Base-by-base conservation (phyloP, 2,888 invertebrate genomes). In the Uropetala carovei region DNA sequence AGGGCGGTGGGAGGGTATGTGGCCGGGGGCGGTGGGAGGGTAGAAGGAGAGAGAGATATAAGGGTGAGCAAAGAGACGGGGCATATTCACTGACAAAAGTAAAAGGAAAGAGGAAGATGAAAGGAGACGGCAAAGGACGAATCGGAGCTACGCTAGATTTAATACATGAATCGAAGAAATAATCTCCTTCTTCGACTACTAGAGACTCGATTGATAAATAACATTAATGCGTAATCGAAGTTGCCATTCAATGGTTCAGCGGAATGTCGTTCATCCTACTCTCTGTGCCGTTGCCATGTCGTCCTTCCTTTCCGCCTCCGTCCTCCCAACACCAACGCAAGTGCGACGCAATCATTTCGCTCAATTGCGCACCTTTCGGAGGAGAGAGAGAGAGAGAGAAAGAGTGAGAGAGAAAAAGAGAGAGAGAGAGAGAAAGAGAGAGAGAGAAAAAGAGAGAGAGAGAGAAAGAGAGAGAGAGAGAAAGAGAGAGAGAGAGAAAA, bases 361-460 rank as follows among this genome's bases (percentile, higher is more conserved):
- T 75, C 75, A 27, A 75, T 75, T 75, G 75, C 75, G 27, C 75
- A 75, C 75, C 75, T 75, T 9, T 27, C 75, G 27, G 22, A 75
- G 27, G 22, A 27, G 75, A 75, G 68, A 43, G 83, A 83, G 57
- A 56, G 83, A 56, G 30, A 43, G 16, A n/a, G 57, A 83, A 56
- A 43, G 56, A 83, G 83, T 56, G 83, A 22, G 83, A 43, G 83
- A 56, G 16, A n/a, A n/a, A n/a, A n/a, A n/a, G n/a, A n/a, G n/a
- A n/a, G n/a, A n/a, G n/a, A n/a, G n/a, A n/a, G n/a, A n/a, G n/a
- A n/a, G n/a, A n/a, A n/a, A n/a, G n/a, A n/a, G n/a, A n/a, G n/a
- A n/a, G n/a, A n/a, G n/a, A n/a, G n/a, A n/a, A n/a, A n/a, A n/a
- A n/a, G n/a, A n/a, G n/a, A n/a, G n/a, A n/a, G n/a, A n/a, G n/a